Conservation (phyloP, 1,140 invertebrate species). For the Mycetomoellerius zeteki region DNA sequence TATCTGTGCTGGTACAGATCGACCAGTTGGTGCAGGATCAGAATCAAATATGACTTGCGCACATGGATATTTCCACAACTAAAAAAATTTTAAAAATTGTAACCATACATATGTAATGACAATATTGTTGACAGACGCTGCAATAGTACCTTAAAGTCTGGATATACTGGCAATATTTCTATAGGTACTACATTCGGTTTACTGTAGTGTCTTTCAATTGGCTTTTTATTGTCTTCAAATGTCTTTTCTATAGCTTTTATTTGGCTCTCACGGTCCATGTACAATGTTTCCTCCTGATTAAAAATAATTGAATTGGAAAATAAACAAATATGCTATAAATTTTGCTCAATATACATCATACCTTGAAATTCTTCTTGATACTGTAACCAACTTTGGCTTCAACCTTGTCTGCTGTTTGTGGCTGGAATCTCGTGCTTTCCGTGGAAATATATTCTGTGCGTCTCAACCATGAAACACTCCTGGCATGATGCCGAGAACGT, state of each 20-base stretch:
- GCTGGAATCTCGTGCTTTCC: slow-evolving; percentile 98
- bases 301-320: slow-evolving; percentile 21
- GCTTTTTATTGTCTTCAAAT: slow-evolving; percentile 96
- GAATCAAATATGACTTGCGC: slow-evolving; percentile 99
- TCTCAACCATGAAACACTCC: slow-evolving; percentile 98
- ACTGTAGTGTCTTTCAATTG: slow-evolving; percentile 97
- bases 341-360: slow-evolving; percentile 63
- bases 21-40: slow-evolving; percentile 95
- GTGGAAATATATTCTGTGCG: slow-evolving; percentile 99
- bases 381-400: slow-evolving; percentile 99
- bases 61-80: slow-evolving; percentile 98
- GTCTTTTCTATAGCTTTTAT: slow-evolving; percentile 99
- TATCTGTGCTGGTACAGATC: slow-evolving; percentile 94
- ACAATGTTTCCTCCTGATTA: slow-evolving; percentile 94
- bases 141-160: slow-evolving; percentile 94
- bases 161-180: slow-evolving; percentile 95
- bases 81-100: slow-evolving; percentile 78
- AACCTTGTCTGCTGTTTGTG: slow-evolving; percentile 98
- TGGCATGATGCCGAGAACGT: slow-evolving; percentile 95
- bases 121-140: neutral
- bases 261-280: slow-evolving; percentile 99
- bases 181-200: slow-evolving; percentile 98
- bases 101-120: neutral
- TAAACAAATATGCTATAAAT: neutral
- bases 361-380: slow-evolving; percentile 97